These are phyloP conservation scores for Macrobrachium rosenbergii DNA, from an alignment of 1,140 invertebrate genomes.

Conservation along the genomic window DNA sequence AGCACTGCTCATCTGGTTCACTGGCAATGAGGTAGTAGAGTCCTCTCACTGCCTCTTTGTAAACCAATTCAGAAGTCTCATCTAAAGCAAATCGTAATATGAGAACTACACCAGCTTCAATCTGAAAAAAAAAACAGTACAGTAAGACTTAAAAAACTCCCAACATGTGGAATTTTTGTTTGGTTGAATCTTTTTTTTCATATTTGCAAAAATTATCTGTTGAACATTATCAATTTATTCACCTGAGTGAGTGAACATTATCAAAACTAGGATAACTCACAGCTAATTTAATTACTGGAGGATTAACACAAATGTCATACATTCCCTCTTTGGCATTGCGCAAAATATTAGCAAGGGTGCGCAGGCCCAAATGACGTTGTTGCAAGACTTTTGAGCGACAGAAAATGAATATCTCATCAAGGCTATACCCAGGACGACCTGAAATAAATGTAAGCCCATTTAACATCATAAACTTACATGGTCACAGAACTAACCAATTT, in stretches of 20 bases:
- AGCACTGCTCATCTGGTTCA: conserved; percentile 69
- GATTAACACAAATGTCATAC: conserved; percentile 67
- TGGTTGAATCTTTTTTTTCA: neutral
- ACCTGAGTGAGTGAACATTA: neutral
- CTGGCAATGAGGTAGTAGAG: conserved; percentile 70
- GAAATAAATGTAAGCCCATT: neutral
- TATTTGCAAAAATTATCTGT: neutral
- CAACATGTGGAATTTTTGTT: too few relatives aligned
- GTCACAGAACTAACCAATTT: neutral
- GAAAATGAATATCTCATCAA: conserved; percentile 72
- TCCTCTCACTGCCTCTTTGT: conserved; percentile 69
- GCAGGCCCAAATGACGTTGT: conserved; percentile 71
- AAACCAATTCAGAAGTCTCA: conserved; percentile 69
- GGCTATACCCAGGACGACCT: conserved; percentile 70
- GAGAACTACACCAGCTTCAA: conserved; percentile 72
- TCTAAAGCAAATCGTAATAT: conserved; percentile 72
- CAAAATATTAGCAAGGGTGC: conserved; percentile 70
- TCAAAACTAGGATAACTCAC: conserved; percentile 25
- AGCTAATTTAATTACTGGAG: conserved; percentile 68
- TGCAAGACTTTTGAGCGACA: conserved; percentile 71
- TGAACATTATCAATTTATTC: too few relatives aligned
- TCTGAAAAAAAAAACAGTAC: conserved; percentile 10
- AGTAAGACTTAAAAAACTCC: neutral
- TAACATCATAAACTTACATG: neutral
- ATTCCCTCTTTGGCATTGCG: conserved; percentile 69